Evolutionary conservation across 1,140 invertebrate genomes (phyloP).

Genomic region (Drosophila orosa): DNA sequence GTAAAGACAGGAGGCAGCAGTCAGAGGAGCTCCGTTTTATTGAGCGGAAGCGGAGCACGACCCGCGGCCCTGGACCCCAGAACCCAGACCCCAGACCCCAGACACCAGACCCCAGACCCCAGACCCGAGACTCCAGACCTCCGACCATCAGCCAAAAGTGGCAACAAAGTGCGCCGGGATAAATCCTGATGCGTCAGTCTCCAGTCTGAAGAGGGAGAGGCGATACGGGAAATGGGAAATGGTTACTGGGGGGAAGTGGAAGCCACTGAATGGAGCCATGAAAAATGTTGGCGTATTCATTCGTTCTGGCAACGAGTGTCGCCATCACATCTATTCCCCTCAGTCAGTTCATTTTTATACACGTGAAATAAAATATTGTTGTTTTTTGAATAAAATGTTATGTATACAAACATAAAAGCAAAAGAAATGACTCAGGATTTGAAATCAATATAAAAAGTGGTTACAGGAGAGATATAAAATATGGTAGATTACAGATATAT

Average conservation of each 20-base stretch:
- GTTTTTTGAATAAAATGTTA: no score
- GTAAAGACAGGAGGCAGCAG: slow-evolving; percentile 71
- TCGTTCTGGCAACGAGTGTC: slow-evolving; percentile 47
- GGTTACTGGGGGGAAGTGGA: slow-evolving; percentile 14
- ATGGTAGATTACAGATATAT: no score
- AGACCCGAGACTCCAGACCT: slow-evolving; percentile 4
- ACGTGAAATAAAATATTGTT: slow-evolving; percentile 5
- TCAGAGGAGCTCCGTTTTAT: slow-evolving; percentile 59
- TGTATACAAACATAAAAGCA: no score
- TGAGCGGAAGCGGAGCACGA: slow-evolving; percentile 63
- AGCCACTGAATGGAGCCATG: slow-evolving; percentile 68
- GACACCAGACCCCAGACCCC: background rate
- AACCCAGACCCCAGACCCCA: background rate
- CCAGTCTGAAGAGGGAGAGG: slow-evolving; percentile 5
- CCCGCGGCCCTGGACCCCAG: slow-evolving; percentile 7
- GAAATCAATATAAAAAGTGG: background rate
- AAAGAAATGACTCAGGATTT: no score
- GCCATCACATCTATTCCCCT: slow-evolving; percentile 36
- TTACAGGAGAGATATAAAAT: no score
- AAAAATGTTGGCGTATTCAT: slow-evolving; percentile 72
- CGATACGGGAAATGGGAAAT: slow-evolving; percentile 8
- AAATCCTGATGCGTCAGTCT: slow-evolving; percentile 69
- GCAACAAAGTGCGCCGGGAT: slow-evolving; percentile 59
- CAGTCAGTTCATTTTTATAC: background rate
- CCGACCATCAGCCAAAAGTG: slow-evolving; percentile 26